Conservation (phyloP, 2,888 invertebrate genomes). For the Ypsolopha scabrella region DNA sequence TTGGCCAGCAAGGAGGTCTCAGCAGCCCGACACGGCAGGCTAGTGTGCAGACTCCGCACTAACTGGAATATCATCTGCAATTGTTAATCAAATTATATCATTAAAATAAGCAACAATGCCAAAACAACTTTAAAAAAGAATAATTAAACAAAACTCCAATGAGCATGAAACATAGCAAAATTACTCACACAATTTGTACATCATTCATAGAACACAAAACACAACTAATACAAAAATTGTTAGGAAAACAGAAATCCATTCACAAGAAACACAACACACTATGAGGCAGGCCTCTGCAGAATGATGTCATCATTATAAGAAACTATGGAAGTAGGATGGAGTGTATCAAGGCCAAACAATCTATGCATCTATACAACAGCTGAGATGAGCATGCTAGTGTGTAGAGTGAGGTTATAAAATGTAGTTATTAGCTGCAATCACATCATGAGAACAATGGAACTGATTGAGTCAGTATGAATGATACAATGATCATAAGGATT, state of each 20-base stretch:
- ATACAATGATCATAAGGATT: constrained; percentile 7
- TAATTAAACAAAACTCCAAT: no score
- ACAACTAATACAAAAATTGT: no score
- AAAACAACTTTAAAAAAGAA: not conserved
- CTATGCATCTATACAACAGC: not conserved
- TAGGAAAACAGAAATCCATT: no score
- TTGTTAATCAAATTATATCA: constrained; percentile 10
- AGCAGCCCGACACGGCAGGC: constrained; percentile 60
- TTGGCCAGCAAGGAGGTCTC: constrained; percentile 84
- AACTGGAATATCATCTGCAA: constrained; percentile 73
- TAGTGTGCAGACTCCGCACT: constrained; percentile 71
- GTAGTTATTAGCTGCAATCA: not conserved
- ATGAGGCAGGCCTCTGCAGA: not conserved
- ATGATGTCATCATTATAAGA: not conserved
- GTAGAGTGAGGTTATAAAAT: not conserved
- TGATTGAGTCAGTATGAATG: not conserved
- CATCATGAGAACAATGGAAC: no score
- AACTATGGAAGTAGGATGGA: not conserved
- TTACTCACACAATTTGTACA: no score
- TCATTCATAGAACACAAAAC: no score
- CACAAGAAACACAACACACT: not conserved
- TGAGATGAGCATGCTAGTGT: not conserved
- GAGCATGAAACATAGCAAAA: no score
- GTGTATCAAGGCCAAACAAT: constrained; percentile 16
- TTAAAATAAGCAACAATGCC: constrained; percentile 9